These are phyloP conservation scores for Reticulitermes speratus DNA, from an alignment of 1,140 invertebrate genomes.

Conservation along the genomic window DNA sequence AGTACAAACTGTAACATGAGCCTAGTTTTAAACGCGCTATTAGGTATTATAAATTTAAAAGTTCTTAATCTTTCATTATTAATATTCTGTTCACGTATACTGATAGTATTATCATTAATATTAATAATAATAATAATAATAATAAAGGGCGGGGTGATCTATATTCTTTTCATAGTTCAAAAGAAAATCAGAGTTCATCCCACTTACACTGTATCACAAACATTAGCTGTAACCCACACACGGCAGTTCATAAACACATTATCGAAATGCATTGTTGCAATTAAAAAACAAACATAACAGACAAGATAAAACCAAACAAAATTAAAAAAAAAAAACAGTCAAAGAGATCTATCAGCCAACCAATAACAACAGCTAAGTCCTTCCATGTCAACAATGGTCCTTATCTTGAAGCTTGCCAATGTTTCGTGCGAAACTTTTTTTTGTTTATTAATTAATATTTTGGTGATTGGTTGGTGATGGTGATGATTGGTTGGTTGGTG, in stretches of 20 bases:
- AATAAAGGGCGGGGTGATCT: neutral
- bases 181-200: neutral
- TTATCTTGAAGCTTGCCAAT: neutral
- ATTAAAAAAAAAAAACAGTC: neutral
- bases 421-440: neutral
- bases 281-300: neutral
- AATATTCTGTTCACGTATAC: conserved; percentile 26
- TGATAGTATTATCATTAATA: conserved; percentile 7
- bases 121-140: neutral
- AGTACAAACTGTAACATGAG: neutral
- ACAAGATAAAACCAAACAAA: neutral
- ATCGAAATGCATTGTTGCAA: neutral
- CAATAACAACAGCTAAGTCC: neutral
- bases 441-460: conserved; percentile 3
- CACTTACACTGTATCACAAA: neutral
- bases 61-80: neutral
- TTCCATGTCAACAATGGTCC: neutral
- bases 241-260: neutral
- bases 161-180: neutral
- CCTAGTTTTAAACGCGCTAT: neutral
- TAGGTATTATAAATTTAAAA: conserved; percentile 17
- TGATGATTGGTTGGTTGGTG: conserved; percentile 15
- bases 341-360: neutral
- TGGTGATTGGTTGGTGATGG: conserved; percentile 17
- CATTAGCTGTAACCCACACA: neutral